Evolutionary conservation across 2,113 vertebrate species (phyloP).

Genomic region (Eira barbara): DNA sequence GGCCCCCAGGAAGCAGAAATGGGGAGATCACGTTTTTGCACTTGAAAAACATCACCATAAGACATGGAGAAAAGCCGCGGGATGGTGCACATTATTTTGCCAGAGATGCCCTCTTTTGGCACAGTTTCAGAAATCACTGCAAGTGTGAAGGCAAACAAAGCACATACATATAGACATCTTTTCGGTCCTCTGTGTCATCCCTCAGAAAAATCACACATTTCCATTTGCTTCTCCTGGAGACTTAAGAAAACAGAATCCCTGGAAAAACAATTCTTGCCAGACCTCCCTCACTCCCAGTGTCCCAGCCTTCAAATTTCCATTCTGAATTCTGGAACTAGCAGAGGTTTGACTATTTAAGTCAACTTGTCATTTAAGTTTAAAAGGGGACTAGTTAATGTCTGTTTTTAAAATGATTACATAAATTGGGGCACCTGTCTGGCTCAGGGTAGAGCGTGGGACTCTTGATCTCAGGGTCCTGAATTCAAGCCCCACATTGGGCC

Average conservation of each 20-base stretch:
- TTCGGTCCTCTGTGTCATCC: background rate
- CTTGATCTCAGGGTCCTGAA: background rate
- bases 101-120: background rate
- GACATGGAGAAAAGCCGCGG: background rate
- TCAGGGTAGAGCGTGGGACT: background rate
- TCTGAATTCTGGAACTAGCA: slow-evolving; percentile 1
- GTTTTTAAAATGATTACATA: background rate
- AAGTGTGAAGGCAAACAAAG: background rate
- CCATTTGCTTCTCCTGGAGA: background rate
- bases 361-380: background rate
- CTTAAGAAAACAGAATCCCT: background rate
- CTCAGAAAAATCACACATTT: background rate
- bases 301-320: background rate
- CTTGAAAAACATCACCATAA: background rate
- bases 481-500: background rate
- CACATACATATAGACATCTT: background rate
- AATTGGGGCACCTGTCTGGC: background rate
- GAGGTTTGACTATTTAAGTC: background rate
- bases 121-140: background rate
- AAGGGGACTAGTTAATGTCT: background rate
- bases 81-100: background rate
- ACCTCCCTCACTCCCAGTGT: background rate
- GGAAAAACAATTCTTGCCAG: background rate
- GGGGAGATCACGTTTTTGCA: background rate
- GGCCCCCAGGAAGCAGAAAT: background rate